Percentiles rank a stretch among this genome's conserved stretches.
Evolutionary conservation across 2,888 invertebrate species (phyloP).

Genomic region (Napeogenes sylphis): DNA sequence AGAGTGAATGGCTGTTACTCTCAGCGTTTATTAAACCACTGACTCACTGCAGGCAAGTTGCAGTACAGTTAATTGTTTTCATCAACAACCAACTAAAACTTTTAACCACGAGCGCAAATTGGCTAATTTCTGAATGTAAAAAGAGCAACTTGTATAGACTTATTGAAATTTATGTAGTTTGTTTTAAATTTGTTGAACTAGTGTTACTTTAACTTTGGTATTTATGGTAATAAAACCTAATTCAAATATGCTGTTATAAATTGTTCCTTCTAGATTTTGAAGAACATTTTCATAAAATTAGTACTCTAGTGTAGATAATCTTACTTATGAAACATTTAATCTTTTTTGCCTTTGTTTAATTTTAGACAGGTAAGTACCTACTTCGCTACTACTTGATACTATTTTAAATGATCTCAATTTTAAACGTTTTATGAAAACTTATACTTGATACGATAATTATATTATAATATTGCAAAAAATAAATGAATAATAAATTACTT

Average conservation of each 20-base stretch:
- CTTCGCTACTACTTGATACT: too few relatives aligned
- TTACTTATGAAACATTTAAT: too few relatives aligned
- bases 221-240: neutral
- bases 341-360: too few relatives aligned
- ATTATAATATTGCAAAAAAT: too few relatives aligned
- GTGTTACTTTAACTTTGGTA: neutral
- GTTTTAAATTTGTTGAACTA: neutral
- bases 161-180: constrained; percentile 11
- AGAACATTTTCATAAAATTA: too few relatives aligned
- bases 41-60: constrained; percentile 21
- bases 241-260: neutral
- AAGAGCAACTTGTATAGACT: constrained; percentile 10
- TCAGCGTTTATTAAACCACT: constrained; percentile 18
- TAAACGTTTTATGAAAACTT: too few relatives aligned
- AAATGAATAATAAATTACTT: too few relatives aligned
- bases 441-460: too few relatives aligned
- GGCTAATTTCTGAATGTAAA: constrained; percentile 16
- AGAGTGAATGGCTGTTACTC: constrained; percentile 5
- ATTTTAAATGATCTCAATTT: too few relatives aligned
- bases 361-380: too few relatives aligned
- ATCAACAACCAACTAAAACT: constrained; percentile 29
- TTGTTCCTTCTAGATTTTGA: too few relatives aligned
- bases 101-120: constrained; percentile 23
- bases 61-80: constrained; percentile 32
- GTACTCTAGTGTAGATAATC: too few relatives aligned